Base-by-base conservation (phyloP, 2,888 invertebrate species). In the Nomada goodeniana region DNA sequence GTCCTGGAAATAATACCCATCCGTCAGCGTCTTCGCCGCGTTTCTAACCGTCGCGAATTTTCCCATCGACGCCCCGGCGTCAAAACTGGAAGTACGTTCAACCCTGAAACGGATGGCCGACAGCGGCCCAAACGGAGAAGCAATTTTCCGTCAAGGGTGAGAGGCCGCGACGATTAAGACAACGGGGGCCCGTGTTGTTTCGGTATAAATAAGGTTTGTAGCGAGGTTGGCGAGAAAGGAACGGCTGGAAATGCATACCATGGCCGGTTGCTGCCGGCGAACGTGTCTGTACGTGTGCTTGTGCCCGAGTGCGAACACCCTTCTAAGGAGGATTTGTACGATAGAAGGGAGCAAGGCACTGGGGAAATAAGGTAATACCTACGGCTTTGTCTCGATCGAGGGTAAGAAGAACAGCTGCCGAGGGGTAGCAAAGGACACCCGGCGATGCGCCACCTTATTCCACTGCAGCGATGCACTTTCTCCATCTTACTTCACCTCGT, bases 341-440 rank as follows among this genome's bases (percentile, higher is more conserved):
- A 88, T 84, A 81, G 86, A 81, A 85, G 82, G 87, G 76, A 81
- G 83, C 80, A 87, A 89, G 91, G 89, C 92, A 87, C 91, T 91
- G 82, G 91, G 91, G 91, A 91, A 91, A 92, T 91, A 92, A 92
- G 90, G 90, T 92, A 91, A 91, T 91, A 91, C 91, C 89, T 86
- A 88, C 81, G 88, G 91, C 91, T 92, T 92, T 92, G 90, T 91
- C 89, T 91, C 90, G 90, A 92, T 91, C 91, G 90, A 80, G 80
- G 87, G 82, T 80, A 83, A 87, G 83, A 76, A 82, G 84, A 85
- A 86, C 69, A 67, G 78, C 76, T 76, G 81, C 76, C 74, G n/a
- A 82, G 83, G 79, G 76, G 83, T 81, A 87, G 87, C 80, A 88
- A 82, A 75, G 81, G 72, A 72, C 72, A 67, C 60, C 78, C 70